Evolutionary conservation across 2,113 vertebrate species (phyloP).

Genomic region (Recurvirostra avosetta): DNA sequence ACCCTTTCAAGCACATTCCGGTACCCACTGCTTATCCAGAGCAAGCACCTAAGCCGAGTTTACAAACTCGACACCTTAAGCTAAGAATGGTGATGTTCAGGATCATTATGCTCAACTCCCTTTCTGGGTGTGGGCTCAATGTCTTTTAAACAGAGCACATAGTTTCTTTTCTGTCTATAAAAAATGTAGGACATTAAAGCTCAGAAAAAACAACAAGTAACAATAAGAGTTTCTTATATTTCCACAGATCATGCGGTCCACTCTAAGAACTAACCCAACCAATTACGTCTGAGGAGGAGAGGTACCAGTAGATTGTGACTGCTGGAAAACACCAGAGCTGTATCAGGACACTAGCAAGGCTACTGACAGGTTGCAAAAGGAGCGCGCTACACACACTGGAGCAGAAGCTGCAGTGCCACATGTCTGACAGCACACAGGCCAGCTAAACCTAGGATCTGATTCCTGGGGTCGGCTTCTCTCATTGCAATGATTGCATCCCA

Average conservation of each 20-base stretch:
- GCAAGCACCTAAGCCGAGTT: background rate
- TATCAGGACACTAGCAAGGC: background rate
- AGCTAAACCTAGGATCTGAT: background rate
- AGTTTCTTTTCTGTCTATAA: background rate
- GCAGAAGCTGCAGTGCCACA: background rate
- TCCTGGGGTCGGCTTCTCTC: background rate
- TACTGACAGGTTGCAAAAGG: background rate
- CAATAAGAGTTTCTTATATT: background rate
- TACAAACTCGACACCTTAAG: fast-evolving
- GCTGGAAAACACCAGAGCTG: background rate
- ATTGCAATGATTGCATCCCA: background rate
- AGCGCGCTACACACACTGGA: background rate
- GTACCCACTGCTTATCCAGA: background rate
- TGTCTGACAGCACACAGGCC: fast-evolving
- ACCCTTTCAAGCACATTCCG: no score
- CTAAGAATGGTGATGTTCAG: background rate
- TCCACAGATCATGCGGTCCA: background rate
- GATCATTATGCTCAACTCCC: background rate
- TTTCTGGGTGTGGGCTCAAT: fast-evolving
- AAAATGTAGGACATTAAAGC: background rate
- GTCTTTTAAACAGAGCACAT: background rate
- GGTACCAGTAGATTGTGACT: no score
- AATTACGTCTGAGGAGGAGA: background rate
- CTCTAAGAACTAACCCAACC: background rate
- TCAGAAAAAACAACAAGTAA: background rate